Evolutionary conservation across 2,888 invertebrate genomes (phyloP).

Genomic region (Nymphalis c-album): DNA sequence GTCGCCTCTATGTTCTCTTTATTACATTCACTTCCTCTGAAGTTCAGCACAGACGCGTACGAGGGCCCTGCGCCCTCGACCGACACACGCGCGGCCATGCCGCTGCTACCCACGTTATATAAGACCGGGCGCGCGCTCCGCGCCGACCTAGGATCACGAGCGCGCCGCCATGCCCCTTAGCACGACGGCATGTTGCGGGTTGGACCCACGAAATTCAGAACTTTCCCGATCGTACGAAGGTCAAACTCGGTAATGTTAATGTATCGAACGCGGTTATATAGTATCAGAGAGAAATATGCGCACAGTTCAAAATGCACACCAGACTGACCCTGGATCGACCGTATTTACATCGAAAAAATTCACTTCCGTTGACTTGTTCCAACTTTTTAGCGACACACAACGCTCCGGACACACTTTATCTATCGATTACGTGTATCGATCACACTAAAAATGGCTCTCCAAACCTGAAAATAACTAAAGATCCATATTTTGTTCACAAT

Average conservation of each 20-base stretch:
- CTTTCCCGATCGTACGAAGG: conserved; percentile 61
- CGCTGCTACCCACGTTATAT: conserved; percentile 77
- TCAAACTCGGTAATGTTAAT: conserved; percentile 51
- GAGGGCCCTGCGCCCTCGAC: conserved; percentile 83
- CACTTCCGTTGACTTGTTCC: conserved; percentile 75
- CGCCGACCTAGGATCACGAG: conserved; percentile 81
- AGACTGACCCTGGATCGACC: conserved; percentile 75
- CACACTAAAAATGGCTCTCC: conserved; percentile 61
- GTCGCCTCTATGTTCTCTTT: conserved; percentile 82
- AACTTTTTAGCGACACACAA: conserved; percentile 66
- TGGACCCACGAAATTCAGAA: conserved; percentile 67
- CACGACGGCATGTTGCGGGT: conserved; percentile 76
- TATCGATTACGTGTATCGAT: conserved; percentile 58
- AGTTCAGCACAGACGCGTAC: conserved; percentile 87
- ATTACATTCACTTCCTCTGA: conserved; percentile 81
- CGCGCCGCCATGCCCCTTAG: conserved; percentile 79
- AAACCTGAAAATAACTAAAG: conserved; percentile 68
- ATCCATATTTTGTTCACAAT: conserved; percentile 79
- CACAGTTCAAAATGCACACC: conserved; percentile 71
- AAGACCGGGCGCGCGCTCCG: conserved; percentile 80
- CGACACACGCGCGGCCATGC: conserved; percentile 81
- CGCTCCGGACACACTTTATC: conserved; percentile 63
- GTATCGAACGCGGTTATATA: conserved; percentile 50
- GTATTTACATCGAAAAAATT: conserved; percentile 81
- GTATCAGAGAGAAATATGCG: conserved; percentile 62